Evolutionary conservation across 2,113 vertebrate species (phyloP).

Genomic region (Epinephelus fuscoguttatus): DNA sequence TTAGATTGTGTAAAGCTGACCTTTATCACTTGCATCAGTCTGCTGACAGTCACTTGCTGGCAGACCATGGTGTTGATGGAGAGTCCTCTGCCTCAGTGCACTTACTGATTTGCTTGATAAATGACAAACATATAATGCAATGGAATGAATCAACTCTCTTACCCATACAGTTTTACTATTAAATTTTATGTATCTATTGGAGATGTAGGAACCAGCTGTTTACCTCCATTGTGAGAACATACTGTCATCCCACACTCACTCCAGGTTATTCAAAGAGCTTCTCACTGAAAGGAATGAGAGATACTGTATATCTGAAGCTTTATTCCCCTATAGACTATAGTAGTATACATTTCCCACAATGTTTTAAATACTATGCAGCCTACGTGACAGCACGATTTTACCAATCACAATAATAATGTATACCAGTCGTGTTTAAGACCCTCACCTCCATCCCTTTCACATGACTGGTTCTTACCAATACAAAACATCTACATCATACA

Average conservation of each 20-base stretch:
- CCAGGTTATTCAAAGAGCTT: background rate
- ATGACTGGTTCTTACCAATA: too few species aligned
- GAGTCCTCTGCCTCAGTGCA: background rate
- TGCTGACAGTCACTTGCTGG: too few species aligned
- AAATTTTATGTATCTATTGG: background rate
- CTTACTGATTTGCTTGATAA: background rate
- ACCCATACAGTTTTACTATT: background rate
- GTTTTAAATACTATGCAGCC: background rate
- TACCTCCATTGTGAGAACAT: constrained; percentile 14
- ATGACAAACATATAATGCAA: background rate
- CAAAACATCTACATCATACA: too few species aligned
- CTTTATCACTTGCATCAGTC: too few species aligned
- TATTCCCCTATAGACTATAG: background rate
- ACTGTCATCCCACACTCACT: background rate
- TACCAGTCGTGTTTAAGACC: too few species aligned
- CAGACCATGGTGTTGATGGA: background rate
- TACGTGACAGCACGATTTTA: background rate
- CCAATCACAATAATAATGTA: too few species aligned
- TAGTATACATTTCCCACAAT: too few species aligned
- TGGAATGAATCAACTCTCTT: background rate
- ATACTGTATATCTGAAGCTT: background rate
- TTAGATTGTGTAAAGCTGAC: too few species aligned
- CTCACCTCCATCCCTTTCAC: too few species aligned
- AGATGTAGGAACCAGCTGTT: background rate
- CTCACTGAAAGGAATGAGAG: constrained; percentile 7